Evolutionary conservation across 2,888 invertebrate species (phyloP).

Genomic region (Macrophya alboannulata): DNA sequence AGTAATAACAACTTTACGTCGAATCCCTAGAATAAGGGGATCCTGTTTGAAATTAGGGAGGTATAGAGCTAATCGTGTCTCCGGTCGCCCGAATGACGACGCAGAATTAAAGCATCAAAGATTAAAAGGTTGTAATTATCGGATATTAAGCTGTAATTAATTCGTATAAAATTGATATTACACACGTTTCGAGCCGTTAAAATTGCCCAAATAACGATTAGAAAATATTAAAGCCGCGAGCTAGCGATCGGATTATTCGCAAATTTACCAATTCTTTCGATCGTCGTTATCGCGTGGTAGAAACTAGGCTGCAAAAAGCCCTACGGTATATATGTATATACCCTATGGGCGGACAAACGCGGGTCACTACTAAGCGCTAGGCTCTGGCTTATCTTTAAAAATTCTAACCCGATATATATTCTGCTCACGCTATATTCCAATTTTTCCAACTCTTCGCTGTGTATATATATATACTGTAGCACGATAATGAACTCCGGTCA

Average conservation of each 20-base stretch:
- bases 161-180: neutral
- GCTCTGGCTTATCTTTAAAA: constrained; percentile 39
- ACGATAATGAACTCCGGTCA: constrained; percentile 24
- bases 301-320: neutral
- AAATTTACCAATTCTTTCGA: neutral
- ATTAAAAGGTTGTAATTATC: neutral
- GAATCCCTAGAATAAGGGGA: constrained; percentile 15
- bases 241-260: neutral
- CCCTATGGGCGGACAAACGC: neutral
- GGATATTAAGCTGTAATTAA: neutral
- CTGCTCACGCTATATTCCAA: constrained; percentile 54
- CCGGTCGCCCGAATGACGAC: neutral
- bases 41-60: constrained; percentile 11
- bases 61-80: constrained; percentile 18
- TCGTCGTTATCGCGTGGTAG: constrained; percentile 13
- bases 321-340: neutral
- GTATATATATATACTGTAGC: neutral
- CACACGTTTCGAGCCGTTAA: neutral
- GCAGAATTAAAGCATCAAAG: constrained; percentile 5
- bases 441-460: constrained; percentile 32
- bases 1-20: neutral
- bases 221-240: neutral
- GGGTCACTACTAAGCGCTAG: constrained; percentile 39
- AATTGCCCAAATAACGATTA: neutral
- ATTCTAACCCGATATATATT: constrained; percentile 34